Evolutionary conservation across 2,113 vertebrate species (phyloP), one percentile per base, ranked within the genome.

Genomic region (Campylomormyrus numenius): DNA sequence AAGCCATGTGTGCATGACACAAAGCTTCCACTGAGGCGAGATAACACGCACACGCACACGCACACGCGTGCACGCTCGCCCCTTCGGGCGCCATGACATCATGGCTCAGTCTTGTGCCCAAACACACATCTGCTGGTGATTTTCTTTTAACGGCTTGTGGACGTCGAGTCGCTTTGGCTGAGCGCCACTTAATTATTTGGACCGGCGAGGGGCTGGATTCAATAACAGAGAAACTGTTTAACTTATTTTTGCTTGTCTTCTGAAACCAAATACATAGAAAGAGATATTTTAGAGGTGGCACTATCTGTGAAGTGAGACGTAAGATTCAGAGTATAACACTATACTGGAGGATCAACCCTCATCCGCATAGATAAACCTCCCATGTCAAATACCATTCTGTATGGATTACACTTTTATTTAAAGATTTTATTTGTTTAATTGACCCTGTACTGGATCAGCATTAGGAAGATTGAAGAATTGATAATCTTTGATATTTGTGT

Each of bases 121-220:
- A 89, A 85, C 35, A n/a, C 48, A 89, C 89, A 89, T 89, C 74
- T 89, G 89, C 45, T 48, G 31, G 19, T 31, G 89, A 85, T 89
- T 89, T 70, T 58, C 19, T 49, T 35, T 77, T 11, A 42, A 39
- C 52, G 56, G 77, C 74, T 56, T 62, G 52, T 11, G 19, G 31
- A 56, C 24, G 35, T 77, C 49, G 10, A 89, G 21, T 6, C 21
- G 5, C 31, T 42, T 62, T 53, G 46, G 45, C 46, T 3, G 27
- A 31, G 31, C 74, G 46, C 35, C 31, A 3, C 39, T 89, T 85
- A 46, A 58, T 89, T 84, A 85, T 19, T 31, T 21, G 3, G 21
- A 52, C 24, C 85, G 3, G 11, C 15, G 24, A 48, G 48, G 24
- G 21, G 9, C 24, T 50, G 48, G 24, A 87, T 85, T 48, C 35